phyloP scores from a whole-genome alignment of 2,113 vertebrate genomes.

The Proteles cristata region DNA sequence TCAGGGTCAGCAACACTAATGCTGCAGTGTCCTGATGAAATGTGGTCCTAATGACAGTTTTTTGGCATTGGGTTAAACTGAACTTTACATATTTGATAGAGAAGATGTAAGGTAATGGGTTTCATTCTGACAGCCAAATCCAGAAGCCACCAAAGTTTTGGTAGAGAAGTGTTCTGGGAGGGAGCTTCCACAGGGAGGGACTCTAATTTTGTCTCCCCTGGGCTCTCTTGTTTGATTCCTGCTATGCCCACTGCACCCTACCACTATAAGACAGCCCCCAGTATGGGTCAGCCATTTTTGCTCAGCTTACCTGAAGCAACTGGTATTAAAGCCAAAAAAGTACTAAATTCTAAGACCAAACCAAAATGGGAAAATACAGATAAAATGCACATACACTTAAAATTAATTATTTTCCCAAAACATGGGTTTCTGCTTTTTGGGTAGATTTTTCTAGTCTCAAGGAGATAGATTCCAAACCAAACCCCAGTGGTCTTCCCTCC shows the following conservation, averaged over 20 bases:
- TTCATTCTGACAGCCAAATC: background rate
- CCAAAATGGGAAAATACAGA: background rate
- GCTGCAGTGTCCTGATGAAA: background rate
- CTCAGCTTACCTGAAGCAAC: background rate
- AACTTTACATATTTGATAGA: background rate
- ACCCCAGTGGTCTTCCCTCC: background rate
- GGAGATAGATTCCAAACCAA: background rate
- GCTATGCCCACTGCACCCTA: too few species aligned
- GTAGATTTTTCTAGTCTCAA: background rate
- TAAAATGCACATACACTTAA: background rate
- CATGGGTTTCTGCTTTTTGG: background rate
- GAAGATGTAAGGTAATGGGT: background rate
- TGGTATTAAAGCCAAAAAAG: background rate
- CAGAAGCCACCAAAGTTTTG: background rate
- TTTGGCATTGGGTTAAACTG: background rate
- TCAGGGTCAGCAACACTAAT: background rate
- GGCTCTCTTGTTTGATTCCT: background rate
- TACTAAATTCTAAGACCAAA: background rate
- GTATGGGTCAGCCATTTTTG: accelerated
- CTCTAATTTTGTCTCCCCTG: background rate
- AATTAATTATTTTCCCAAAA: background rate
- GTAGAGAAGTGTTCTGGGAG: background rate
- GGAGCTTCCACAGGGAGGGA: background rate
- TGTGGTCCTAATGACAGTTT: background rate
- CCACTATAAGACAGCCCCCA: background rate